phyloP scores from a whole-genome alignment of 2,113 vertebrate genomes.

The Coptodon rendalli region DNA sequence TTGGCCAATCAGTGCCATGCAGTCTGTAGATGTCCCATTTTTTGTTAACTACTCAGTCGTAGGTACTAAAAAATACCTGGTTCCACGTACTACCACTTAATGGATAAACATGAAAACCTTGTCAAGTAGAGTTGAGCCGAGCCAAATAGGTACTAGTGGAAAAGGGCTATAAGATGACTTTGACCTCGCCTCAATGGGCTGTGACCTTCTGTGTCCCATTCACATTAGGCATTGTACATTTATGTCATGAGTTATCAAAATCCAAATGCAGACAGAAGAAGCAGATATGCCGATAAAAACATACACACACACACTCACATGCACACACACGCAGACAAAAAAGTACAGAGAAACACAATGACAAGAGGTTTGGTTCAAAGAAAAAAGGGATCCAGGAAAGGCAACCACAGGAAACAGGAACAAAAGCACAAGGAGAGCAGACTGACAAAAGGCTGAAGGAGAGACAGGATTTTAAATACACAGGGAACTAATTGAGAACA shows the following conservation, averaged over 20 bases:
- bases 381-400: not conserved
- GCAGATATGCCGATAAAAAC: not conserved
- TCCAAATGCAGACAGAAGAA: not conserved
- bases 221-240: not conserved
- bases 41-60: not conserved
- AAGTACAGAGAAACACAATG: not conserved
- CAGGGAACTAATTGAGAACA: not conserved
- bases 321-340: rapidly evolving
- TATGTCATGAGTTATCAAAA: not conserved
- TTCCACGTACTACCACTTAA: not conserved
- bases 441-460: not conserved
- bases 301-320: not conserved
- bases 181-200: not conserved
- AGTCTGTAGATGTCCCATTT: not conserved
- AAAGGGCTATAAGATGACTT: not conserved
- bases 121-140: not conserved
- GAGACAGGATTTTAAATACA: not conserved
- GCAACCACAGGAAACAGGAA: not conserved
- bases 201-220: not conserved
- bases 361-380: not conserved
- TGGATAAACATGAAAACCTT: not conserved
- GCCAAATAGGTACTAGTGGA: not conserved
- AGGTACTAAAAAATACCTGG: not conserved
- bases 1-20: not conserved
- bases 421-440: not conserved